Evolutionary conservation across 2,797 vertebrate genomes (phyloP).

Genomic region (Paramormyrops hopkinsi): DNA sequence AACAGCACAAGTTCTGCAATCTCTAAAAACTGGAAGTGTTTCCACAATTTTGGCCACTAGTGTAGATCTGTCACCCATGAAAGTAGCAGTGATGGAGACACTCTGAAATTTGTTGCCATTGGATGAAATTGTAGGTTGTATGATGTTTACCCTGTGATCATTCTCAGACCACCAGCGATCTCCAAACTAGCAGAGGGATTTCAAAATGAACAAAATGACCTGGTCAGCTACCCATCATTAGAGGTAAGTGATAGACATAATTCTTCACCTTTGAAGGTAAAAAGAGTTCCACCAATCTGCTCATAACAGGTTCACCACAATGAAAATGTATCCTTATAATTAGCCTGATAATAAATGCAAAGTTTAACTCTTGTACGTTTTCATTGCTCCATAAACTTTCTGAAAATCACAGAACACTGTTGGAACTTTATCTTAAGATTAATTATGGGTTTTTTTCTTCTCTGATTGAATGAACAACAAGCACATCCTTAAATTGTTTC

Average conservation of each 20-base stretch:
- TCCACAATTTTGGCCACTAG: neutral
- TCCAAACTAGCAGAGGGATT: neutral
- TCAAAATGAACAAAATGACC: neutral
- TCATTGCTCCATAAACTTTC: neutral
- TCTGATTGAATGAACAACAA: neutral
- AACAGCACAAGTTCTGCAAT: too few relatives aligned
- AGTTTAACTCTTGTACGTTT: neutral
- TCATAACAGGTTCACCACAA: neutral
- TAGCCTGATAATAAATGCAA: too few relatives aligned
- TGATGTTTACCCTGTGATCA: neutral
- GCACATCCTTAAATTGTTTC: neutral
- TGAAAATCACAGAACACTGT: neutral
- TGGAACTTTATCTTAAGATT: neutral
- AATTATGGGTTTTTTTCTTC: neutral
- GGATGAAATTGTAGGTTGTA: neutral
- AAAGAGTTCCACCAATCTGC: neutral
- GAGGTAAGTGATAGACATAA: neutral
- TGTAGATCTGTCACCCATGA: neutral
- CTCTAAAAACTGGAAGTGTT: too few relatives aligned
- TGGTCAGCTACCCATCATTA: neutral
- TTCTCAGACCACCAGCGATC: neutral
- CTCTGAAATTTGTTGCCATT: neutral
- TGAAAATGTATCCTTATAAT: neutral
- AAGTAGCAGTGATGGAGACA: neutral
- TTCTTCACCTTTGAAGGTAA: neutral